phyloP scores from a whole-genome alignment of 1,140 invertebrate genomes.

The Thaumetopoea pityocampa region DNA sequence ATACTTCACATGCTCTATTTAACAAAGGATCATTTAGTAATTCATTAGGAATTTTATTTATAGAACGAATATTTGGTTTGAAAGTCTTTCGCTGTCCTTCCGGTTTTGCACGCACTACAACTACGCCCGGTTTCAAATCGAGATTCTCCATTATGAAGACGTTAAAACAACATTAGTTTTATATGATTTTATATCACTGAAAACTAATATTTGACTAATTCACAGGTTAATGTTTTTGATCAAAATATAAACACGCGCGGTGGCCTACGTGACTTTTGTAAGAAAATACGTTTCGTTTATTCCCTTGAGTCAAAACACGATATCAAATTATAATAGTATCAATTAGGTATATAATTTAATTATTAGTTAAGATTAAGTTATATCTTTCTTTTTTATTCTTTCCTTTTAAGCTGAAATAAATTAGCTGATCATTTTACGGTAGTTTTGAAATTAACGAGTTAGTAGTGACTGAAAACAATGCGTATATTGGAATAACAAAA shows the following conservation, averaged over 20 bases:
- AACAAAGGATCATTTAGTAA: conserved; percentile 88
- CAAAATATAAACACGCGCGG: conserved; percentile 58
- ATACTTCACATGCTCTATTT: conserved; percentile 81
- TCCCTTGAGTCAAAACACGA: too few species aligned
- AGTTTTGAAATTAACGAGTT: too few species aligned
- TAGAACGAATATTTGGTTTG: conserved; percentile 80
- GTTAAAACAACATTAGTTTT: conserved; percentile 20
- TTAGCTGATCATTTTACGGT: too few species aligned
- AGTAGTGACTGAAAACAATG: not conserved
- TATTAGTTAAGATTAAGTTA: too few species aligned
- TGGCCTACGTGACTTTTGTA: conserved; percentile 70
- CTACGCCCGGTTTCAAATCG: conserved; percentile 51
- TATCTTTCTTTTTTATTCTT: too few species aligned
- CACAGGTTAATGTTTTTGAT: conserved; percentile 42
- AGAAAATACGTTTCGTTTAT: conserved; percentile 29
- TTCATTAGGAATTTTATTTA: conserved; percentile 90
- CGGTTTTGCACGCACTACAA: conserved; percentile 86
- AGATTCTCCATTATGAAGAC: conserved; percentile 51
- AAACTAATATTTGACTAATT: not conserved
- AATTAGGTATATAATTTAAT: too few species aligned
- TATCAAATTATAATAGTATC: too few species aligned
- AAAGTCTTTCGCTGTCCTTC: conserved; percentile 87
- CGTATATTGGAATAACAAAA: not conserved
- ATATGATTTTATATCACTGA: not conserved
- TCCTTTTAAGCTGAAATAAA: too few species aligned